These are phyloP conservation scores for Amphilophus citrinellus DNA, from an alignment of 2,113 vertebrate genomes.

Conservation along the genomic window DNA sequence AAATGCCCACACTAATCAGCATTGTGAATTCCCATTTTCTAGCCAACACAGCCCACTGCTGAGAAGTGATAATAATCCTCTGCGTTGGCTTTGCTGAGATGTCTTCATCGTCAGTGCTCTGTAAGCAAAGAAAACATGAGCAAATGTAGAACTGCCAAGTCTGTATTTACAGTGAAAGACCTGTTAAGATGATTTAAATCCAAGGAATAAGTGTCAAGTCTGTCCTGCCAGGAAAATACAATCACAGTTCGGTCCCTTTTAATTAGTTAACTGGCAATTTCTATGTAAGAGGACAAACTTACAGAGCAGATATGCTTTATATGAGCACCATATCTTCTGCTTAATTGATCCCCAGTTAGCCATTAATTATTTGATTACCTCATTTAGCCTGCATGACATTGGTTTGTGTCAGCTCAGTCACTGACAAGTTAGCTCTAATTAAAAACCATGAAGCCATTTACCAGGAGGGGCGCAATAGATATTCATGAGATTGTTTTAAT, in stretches of 20 bases:
- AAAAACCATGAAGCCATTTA: constrained; percentile 66
- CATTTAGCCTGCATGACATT: constrained; percentile 61
- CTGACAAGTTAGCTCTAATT: constrained; percentile 72
- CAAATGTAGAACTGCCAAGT: constrained; percentile 31
- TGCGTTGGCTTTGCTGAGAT: constrained; percentile 35
- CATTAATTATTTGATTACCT: constrained; percentile 76
- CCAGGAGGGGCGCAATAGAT: constrained; percentile 70
- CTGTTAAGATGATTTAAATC: constrained; percentile 49
- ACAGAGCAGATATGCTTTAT: constrained; percentile 45
- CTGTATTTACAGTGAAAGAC: constrained; percentile 42
- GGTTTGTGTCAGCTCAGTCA: constrained; percentile 62
- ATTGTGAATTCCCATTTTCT: constrained; percentile 52
- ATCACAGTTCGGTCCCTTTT: constrained; percentile 48
- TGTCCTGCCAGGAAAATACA: constrained; percentile 34
- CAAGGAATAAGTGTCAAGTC: neutral
- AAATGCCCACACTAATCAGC: constrained; percentile 62
- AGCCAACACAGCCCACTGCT: constrained; percentile 58
- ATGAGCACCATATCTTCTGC: constrained; percentile 53
- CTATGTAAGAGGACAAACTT: constrained; percentile 57
- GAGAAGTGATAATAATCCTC: constrained; percentile 61
- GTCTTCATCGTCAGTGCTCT: constrained; percentile 44
- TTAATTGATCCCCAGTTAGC: constrained; percentile 78
- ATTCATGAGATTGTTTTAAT: constrained; percentile 79
- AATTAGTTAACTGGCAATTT: constrained; percentile 62
- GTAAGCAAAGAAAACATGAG: constrained; percentile 39